Evolutionary conservation across 2,888 invertebrate species (phyloP).

Genomic region (Drosophila emarginata): DNA sequence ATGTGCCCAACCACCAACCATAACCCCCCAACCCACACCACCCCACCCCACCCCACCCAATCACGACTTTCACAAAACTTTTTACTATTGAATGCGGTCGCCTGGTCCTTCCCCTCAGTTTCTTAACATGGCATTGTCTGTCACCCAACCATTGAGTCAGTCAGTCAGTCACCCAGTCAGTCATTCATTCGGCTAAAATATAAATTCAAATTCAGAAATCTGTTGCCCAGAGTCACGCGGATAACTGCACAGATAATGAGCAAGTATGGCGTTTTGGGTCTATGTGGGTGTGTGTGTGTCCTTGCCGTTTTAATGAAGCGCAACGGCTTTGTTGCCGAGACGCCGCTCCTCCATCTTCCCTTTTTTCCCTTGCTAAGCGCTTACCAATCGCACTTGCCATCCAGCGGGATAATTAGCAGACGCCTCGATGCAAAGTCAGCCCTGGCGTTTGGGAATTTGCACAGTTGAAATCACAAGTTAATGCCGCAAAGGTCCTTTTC

Average conservation of each 20-base stretch:
- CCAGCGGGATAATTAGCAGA: conserved; percentile 78
- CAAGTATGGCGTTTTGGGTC: conserved; percentile 18
- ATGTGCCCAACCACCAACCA: conserved; percentile 34
- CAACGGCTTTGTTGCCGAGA: conserved; percentile 54
- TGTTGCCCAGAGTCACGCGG: conserved; percentile 64
- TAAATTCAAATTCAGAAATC: conserved; percentile 37
- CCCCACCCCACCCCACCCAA: too few species aligned
- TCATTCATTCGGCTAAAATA: conserved; percentile 29
- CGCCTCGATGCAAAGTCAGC: conserved; percentile 77
- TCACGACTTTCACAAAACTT: conserved; percentile 7
- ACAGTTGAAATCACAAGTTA: conserved; percentile 82
- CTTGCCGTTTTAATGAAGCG: conserved; percentile 79
- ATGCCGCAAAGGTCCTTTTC: conserved; percentile 58
- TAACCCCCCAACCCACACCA: too few species aligned
- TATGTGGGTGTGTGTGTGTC: conserved; percentile 29
- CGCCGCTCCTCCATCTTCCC: conserved; percentile 20
- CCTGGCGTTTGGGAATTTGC: conserved; percentile 76
- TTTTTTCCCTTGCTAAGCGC: not conserved
- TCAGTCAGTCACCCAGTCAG: conserved; percentile 3
- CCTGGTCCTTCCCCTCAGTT: not conserved
- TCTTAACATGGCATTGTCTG: not conserved
- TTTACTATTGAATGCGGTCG: conserved; percentile 59
- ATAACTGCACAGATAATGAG: conserved; percentile 77
- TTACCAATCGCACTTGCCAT: not conserved
- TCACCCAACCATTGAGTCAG: not conserved